A percentile compares a stretch with the other conserved stretches of the same genome.
Evolutionary conservation across 2,113 vertebrate species (phyloP).

Genomic region (Plecturocebus donacophilus): DNA sequence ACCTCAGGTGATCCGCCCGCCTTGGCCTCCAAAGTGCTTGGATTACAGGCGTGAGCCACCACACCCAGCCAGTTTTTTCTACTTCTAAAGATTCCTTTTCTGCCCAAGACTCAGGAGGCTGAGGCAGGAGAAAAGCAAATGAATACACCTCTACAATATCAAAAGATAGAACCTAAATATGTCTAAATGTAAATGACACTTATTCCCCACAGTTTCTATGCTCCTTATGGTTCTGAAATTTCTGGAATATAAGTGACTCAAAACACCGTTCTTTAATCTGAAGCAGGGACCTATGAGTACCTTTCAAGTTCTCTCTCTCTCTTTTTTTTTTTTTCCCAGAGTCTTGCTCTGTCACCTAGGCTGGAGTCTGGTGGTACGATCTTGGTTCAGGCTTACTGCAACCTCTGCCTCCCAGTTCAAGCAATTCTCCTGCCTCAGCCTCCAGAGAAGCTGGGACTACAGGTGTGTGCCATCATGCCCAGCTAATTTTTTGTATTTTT

Average conservation of each 20-base stretch:
- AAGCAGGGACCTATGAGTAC: slow-evolving; percentile 10
- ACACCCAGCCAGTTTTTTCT: not conserved
- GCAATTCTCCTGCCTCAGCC: too few species aligned
- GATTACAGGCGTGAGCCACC: too few species aligned
- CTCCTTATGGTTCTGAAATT: not conserved
- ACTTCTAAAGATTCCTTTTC: not conserved
- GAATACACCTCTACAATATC: not conserved
- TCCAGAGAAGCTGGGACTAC: too few species aligned
- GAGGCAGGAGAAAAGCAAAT: not conserved
- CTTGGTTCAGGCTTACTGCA: too few species aligned
- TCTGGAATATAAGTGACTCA: slow-evolving; percentile 6
- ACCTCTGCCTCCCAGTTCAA: too few species aligned
- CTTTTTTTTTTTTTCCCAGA: not conserved
- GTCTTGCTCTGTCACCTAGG: too few species aligned
- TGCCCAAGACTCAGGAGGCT: not conserved
- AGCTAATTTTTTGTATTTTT: too few species aligned
- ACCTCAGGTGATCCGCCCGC: too few species aligned
- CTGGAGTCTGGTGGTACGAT: too few species aligned
- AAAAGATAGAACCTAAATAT: not conserved
- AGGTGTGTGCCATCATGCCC: too few species aligned
- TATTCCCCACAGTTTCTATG: not conserved
- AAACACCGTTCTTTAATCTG: not conserved
- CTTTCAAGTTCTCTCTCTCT: too few species aligned
- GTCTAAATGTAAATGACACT: not conserved
- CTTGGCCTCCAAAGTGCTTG: too few species aligned